A percentile compares a stretch with the other conserved stretches of the same genome.
Conservation (phyloP, 1,140 invertebrate species). For the Tenebrio molitor region DNA sequence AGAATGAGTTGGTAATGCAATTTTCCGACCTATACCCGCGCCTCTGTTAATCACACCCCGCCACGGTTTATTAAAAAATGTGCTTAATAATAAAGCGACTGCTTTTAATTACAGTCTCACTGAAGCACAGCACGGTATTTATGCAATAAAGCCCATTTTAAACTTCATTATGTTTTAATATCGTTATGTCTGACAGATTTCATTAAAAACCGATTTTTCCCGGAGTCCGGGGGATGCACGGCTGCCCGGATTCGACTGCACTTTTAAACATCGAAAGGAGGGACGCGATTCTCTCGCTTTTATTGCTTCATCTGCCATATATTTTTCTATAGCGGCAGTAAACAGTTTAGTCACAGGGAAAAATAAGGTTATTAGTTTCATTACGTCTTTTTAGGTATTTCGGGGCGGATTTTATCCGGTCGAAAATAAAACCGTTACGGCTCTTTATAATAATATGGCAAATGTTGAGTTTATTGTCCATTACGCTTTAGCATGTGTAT, state of each 20-base stretch:
- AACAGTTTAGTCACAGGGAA: slow-evolving; percentile 35
- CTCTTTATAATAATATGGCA: slow-evolving; percentile 26
- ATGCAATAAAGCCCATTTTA: slow-evolving; percentile 7
- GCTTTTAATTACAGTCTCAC: slow-evolving; percentile 30
- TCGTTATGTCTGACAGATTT: slow-evolving; percentile 20
- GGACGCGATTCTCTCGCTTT: slow-evolving; percentile 11
- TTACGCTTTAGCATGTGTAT: slow-evolving; percentile 14
- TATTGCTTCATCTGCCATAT: slow-evolving; percentile 14
- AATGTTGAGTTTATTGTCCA: slow-evolving; percentile 36
- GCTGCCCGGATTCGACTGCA: neutral
- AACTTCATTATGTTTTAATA: slow-evolving; percentile 33
- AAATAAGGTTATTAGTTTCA: slow-evolving; percentile 34
- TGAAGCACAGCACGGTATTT: slow-evolving; percentile 20
- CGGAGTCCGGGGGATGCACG: no score
- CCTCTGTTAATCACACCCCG: slow-evolving; percentile 10
- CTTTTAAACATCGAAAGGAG: neutral
- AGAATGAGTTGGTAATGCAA: slow-evolving; percentile 23
- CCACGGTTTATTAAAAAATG: slow-evolving; percentile 31
- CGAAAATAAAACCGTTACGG: slow-evolving; percentile 16
- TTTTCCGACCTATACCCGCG: slow-evolving; percentile 9
- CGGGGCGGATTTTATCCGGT: neutral
- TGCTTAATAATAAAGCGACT: slow-evolving; percentile 23
- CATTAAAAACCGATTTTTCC: slow-evolving; percentile 15
- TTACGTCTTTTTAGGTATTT: slow-evolving; percentile 20
- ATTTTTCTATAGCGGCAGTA: slow-evolving; percentile 11